Percentiles rank a stretch among this genome's conserved stretches.
These are phyloP conservation scores for Apeltes quadracus DNA, from an alignment of 2,113 vertebrate genomes.

Conservation along the genomic window DNA sequence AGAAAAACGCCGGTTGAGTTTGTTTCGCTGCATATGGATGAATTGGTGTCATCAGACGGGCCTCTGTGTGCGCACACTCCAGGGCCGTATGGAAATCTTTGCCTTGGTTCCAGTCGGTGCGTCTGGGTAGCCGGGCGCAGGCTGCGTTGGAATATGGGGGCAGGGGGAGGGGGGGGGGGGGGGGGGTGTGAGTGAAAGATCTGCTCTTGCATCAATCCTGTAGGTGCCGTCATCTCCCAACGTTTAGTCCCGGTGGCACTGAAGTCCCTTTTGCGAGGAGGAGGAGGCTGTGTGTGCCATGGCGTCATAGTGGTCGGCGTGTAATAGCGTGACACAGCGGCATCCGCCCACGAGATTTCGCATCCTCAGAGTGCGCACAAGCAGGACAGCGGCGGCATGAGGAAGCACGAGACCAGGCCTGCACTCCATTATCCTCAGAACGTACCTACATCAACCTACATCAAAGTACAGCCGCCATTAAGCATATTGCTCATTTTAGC, in stretches of 20 bases:
- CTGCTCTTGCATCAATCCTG: not conserved
- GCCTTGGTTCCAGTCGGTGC: not conserved
- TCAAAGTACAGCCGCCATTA: not conserved
- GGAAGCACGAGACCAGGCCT: slow-evolving; percentile 3
- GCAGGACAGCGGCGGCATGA: not conserved
- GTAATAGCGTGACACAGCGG: not conserved
- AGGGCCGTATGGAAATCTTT: not conserved
- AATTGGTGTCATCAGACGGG: slow-evolving; percentile 23
- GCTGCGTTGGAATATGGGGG: too few relatives aligned
- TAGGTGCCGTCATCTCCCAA: too few relatives aligned
- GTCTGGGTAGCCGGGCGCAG: not conserved
- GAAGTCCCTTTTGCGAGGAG: too few relatives aligned
- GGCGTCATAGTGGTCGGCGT: slow-evolving; percentile 30
- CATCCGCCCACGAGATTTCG: not conserved
- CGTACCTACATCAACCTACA: too few relatives aligned
- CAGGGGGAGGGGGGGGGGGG: too few relatives aligned
- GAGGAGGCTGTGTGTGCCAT: slow-evolving; percentile 24
- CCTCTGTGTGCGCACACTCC: not conserved
- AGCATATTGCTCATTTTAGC: not conserved
- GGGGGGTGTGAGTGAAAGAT: not conserved
- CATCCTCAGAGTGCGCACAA: not conserved
- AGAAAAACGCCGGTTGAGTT: slow-evolving; percentile 4
- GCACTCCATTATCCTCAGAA: too few relatives aligned
- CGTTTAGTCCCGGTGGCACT: too few relatives aligned
- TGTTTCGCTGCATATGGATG: slow-evolving; percentile 9